Conservation (phyloP, 2,888 invertebrate species). For the Lobophora halterata region DNA sequence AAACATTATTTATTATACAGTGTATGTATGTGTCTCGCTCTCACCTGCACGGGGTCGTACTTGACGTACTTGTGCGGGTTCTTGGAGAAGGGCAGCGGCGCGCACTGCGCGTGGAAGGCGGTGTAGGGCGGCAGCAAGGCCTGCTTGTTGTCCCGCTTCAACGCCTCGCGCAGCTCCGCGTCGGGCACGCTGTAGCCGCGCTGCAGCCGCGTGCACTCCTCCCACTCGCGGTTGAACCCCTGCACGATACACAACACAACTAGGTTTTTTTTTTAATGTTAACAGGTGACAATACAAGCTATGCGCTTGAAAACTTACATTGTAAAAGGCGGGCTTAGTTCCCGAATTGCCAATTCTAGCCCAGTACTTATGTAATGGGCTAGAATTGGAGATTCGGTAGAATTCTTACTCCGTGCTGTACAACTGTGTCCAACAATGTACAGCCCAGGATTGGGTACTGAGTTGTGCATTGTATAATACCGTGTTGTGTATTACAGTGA, state of each 20-base stretch:
- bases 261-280: no score
- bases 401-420: no score
- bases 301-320: no score
- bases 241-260: constrained; percentile 46
- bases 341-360: no score
- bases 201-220: constrained; percentile 92
- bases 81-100: constrained; percentile 91
- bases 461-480: no score
- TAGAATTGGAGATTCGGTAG: no score
- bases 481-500: no score
- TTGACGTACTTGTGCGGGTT: constrained; percentile 96
- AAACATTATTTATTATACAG: background rate
- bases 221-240: constrained; percentile 98
- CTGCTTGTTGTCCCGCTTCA: constrained; percentile 94
- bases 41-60: constrained; percentile 88
- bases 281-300: no score
- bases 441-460: no score
- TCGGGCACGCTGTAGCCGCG: constrained; percentile 96
- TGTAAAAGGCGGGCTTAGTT: no score
- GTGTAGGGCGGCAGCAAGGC: constrained; percentile 92
- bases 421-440: no score
- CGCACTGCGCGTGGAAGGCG: constrained; percentile 88
- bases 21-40: background rate
- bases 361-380: no score
- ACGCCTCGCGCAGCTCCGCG: constrained; percentile 90